Percentiles rank a stretch among this genome's conserved stretches.
Conservation (phyloP, 2,888 invertebrate species). For the Oxycera nigricornis region DNA sequence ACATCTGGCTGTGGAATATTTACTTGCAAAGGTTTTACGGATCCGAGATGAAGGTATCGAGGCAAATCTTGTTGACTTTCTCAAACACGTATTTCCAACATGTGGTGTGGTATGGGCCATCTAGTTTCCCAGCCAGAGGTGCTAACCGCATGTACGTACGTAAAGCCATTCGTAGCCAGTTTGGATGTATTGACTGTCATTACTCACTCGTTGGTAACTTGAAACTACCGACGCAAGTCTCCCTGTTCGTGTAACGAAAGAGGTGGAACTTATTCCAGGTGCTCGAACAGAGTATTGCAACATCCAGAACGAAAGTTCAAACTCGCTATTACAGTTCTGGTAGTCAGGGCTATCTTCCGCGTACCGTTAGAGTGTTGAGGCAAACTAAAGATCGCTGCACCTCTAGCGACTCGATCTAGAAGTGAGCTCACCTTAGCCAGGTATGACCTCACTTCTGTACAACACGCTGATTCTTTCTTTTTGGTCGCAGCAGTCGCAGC, state of each 20-base stretch:
- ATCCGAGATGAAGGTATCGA: not conserved
- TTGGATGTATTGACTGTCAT: not conserved
- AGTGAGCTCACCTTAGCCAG: slow-evolving; percentile 25
- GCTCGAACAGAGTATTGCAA: not conserved
- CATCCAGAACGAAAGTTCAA: not conserved
- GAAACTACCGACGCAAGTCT: not conserved
- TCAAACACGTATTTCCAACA: not conserved
- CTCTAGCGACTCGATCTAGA: not conserved
- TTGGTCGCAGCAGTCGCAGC: not conserved
- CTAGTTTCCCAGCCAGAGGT: not conserved
- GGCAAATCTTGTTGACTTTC: not conserved
- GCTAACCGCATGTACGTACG: not conserved
- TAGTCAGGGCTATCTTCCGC: not conserved
- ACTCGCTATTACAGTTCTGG: not conserved
- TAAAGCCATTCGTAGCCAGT: not conserved
- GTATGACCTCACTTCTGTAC: slow-evolving; percentile 21
- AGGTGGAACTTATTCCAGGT: slow-evolving; percentile 10
- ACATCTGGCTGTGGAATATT: not conserved
- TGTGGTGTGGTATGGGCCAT: not conserved
- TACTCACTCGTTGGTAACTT: not conserved
- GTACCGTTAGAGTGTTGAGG: not conserved
- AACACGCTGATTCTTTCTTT: slow-evolving; percentile 1
- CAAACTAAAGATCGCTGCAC: not conserved
- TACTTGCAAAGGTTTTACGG: not conserved
- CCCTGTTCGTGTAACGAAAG: no score